A percentile compares a stretch with the other conserved stretches of the same genome.
These are phyloP conservation scores for Pterocles burchelli DNA, from an alignment of 2,113 vertebrate species.

Conservation along the genomic window DNA sequence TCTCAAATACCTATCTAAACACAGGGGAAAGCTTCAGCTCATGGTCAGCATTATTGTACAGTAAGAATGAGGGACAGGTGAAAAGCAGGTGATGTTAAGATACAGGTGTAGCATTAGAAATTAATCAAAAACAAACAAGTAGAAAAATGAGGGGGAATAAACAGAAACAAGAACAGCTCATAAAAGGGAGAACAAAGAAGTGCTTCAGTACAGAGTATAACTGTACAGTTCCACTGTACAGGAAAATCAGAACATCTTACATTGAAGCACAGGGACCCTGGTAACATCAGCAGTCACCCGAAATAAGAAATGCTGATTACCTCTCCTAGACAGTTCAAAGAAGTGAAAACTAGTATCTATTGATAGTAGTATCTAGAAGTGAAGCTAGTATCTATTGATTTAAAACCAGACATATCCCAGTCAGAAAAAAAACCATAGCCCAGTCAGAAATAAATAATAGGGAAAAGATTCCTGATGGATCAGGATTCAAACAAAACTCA, in stretches of 20 bases:
- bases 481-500: not conserved
- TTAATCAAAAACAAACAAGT: not conserved
- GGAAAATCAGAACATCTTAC: not conserved
- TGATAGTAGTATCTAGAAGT: no score
- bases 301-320: not conserved
- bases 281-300: not conserved
- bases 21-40: not conserved
- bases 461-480: not conserved
- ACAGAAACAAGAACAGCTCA: not conserved
- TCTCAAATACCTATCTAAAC: not conserved
- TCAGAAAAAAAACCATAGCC: no score
- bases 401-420: not conserved
- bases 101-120: not conserved
- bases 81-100: not conserved
- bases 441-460: not conserved
- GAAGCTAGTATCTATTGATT: not conserved
- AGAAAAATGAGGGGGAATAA: not conserved
- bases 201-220: not conserved
- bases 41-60: not conserved
- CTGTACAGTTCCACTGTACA: not conserved
- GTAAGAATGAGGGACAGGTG: not conserved
- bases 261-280: fast-evolving
- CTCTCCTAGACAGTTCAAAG: not conserved
- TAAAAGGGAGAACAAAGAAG: not conserved
- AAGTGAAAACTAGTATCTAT: not conserved